A percentile compares a stretch with the other conserved stretches of the same genome.
Evolutionary conservation across 2,797 vertebrate genomes (phyloP).

Genomic region (Pelodytes ibericus): DNA sequence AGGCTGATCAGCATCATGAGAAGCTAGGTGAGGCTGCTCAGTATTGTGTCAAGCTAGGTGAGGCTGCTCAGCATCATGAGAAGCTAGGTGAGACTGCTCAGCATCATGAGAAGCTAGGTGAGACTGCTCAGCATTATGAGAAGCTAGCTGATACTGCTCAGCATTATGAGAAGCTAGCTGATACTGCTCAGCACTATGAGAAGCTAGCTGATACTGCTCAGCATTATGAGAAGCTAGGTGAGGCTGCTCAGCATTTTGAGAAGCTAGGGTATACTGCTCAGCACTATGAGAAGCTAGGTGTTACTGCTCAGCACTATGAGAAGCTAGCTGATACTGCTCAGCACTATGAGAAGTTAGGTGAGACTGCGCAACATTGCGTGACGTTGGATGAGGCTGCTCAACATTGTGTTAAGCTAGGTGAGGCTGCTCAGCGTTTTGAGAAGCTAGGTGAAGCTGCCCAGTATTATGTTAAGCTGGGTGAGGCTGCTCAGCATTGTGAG

Average conservation of each 20-base stretch:
- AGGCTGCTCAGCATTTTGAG: neutral
- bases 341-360: neutral
- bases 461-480: neutral
- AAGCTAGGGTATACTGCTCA: neutral
- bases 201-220: neutral
- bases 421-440: neutral
- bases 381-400: neutral
- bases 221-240: neutral
- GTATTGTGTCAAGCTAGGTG: neutral
- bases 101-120: neutral
- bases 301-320: neutral
- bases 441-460: neutral
- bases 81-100: neutral
- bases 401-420: neutral
- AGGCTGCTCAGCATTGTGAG: neutral
- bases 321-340: neutral
- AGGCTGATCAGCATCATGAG: neutral
- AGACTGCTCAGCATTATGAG: neutral
- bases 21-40: neutral
- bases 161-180: neutral
- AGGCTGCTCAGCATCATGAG: neutral
- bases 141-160: neutral
- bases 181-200: neutral
- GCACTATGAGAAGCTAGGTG: neutral
- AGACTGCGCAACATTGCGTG: neutral